A percentile compares a stretch with the other conserved stretches of the same genome.
Evolutionary conservation across 2,888 invertebrate species (phyloP).

Genomic region (Meganola albula): DNA sequence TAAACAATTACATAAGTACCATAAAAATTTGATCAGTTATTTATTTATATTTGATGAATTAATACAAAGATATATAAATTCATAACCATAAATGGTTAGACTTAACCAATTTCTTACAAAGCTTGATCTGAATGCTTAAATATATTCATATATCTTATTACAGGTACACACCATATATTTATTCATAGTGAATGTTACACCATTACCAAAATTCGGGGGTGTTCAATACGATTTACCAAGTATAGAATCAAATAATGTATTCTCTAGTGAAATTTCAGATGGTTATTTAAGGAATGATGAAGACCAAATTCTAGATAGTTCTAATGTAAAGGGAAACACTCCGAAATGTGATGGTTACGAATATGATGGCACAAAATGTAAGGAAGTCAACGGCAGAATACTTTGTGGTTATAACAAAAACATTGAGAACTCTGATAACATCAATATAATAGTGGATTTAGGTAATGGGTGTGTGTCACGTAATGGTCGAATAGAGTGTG

Average conservation of each 20-base stretch:
- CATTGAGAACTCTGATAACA: conserved; percentile 26
- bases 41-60: too few relatives aligned
- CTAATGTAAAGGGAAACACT: conserved; percentile 3
- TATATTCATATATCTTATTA: too few relatives aligned
- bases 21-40: too few relatives aligned
- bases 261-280: conserved; percentile 9
- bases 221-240: conserved; percentile 33
- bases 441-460: conserved; percentile 29
- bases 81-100: too few relatives aligned
- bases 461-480: conserved; percentile 46
- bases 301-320: neutral
- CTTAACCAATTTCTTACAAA: too few relatives aligned
- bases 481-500: conserved; percentile 59
- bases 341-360: conserved; percentile 37
- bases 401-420: conserved; percentile 63
- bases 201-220: conserved; percentile 43
- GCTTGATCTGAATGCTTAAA: too few relatives aligned
- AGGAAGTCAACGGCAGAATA: conserved; percentile 39
- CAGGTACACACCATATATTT: conserved; percentile 29
- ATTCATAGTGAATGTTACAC: conserved; percentile 21
- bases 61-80: too few relatives aligned
- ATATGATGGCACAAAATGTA: conserved; percentile 45
- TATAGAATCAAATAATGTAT: conserved; percentile 28
- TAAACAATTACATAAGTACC: too few relatives aligned
- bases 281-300: conserved; percentile 6